Percentiles rank a stretch among this genome's conserved stretches.
Conservation (phyloP, 2,797 vertebrate genomes). For the Naso thynnoides region DNA sequence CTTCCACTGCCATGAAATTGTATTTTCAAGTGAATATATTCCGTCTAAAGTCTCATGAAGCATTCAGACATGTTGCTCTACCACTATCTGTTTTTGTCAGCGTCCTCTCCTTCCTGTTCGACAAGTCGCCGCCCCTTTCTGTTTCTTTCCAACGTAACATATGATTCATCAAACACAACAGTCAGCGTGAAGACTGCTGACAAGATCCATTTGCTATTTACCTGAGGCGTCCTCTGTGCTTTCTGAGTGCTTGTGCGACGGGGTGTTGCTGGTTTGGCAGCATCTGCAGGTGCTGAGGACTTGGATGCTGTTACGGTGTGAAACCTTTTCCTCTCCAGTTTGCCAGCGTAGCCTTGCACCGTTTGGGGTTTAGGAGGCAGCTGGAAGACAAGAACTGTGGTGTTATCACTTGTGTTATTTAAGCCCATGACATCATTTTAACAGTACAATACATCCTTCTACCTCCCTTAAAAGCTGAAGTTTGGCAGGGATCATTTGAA, state of each 20-base stretch:
- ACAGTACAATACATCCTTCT: slow-evolving; percentile 11
- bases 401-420: slow-evolving; percentile 10
- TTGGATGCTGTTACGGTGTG: slow-evolving; percentile 37
- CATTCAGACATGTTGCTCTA: slow-evolving; percentile 17
- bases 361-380: slow-evolving; percentile 89
- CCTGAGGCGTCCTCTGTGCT: slow-evolving; percentile 72
- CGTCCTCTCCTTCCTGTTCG: slow-evolving; percentile 68
- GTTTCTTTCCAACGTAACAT: slow-evolving; percentile 8
- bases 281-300: slow-evolving; percentile 44
- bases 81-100: slow-evolving; percentile 58
- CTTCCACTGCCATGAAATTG: slow-evolving; percentile 62
- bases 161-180: slow-evolving; percentile 22
- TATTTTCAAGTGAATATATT: not conserved
- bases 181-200: not conserved
- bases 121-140: slow-evolving; percentile 38
- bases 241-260: slow-evolving; percentile 64
- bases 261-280: slow-evolving; percentile 60
- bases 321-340: slow-evolving; percentile 58
- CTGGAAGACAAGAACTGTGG: slow-evolving; percentile 72
- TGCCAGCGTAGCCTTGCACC: slow-evolving; percentile 77
- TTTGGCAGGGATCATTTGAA: not conserved
- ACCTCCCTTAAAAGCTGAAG: slow-evolving; percentile 9
- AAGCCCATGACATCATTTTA: slow-evolving; percentile 10
- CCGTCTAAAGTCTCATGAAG: slow-evolving; percentile 21
- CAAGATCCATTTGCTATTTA: slow-evolving; percentile 27